Percentiles rank a stretch among this genome's conserved stretches.
phyloP scores from a whole-genome alignment of 2,797 vertebrate genomes.

The Propithecus perrieri region DNA sequence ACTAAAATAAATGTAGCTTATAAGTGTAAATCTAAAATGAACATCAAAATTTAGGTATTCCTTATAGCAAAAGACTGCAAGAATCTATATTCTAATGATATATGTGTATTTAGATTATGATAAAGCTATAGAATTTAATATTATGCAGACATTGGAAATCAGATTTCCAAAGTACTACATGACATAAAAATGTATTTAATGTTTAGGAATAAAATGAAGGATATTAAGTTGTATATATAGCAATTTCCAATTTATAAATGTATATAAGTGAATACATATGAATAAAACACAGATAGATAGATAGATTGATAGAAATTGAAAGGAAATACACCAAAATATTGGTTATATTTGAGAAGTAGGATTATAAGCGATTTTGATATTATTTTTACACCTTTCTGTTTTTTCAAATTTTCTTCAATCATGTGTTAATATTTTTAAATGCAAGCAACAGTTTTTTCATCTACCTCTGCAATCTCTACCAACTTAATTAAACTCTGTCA shows the following conservation, averaged over 20 bases:
- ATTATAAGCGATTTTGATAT: background rate
- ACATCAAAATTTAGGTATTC: background rate
- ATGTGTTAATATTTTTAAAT: background rate
- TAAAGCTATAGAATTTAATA: background rate
- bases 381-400: background rate
- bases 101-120: background rate
- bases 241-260: background rate
- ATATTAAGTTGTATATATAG: background rate
- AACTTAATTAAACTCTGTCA: background rate
- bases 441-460: background rate
- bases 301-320: background rate
- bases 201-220: background rate
- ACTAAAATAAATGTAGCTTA: background rate
- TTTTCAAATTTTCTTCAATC: background rate
- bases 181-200: background rate
- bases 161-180: background rate
- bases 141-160: background rate
- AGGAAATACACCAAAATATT: background rate
- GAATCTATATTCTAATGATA: background rate
- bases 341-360: background rate
- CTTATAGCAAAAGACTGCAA: background rate
- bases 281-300: background rate
- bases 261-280: background rate
- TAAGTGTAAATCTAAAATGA: slow-evolving; percentile 10
- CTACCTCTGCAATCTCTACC: background rate